phyloP scores from a whole-genome alignment of 2,888 invertebrate species.

The Dione vanillae region DNA sequence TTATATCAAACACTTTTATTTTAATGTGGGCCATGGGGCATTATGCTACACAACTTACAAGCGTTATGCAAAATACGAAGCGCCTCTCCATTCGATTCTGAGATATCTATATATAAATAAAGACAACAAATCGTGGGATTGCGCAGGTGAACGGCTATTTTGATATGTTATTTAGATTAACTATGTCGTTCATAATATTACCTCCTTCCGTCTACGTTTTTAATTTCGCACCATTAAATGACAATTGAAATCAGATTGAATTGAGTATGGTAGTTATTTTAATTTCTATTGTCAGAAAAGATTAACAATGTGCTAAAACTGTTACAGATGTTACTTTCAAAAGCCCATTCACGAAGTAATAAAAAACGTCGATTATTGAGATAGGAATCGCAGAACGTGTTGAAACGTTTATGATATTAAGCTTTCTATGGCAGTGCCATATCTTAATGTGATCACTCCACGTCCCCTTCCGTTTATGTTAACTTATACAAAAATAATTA shows the following conservation, averaged over 20 bases:
- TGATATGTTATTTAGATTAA: slow-evolving; percentile 71
- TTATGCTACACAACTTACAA: slow-evolving; percentile 73
- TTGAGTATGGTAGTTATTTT: slow-evolving; percentile 34
- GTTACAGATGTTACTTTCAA: slow-evolving; percentile 74
- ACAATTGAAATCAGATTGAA: not conserved
- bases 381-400: slow-evolving; percentile 74
- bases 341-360: slow-evolving; percentile 76
- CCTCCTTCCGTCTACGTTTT: slow-evolving; percentile 38
- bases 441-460: slow-evolving; percentile 75
- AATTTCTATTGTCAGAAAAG: slow-evolving; percentile 55
- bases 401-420: slow-evolving; percentile 69
- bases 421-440: slow-evolving; percentile 67
- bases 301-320: slow-evolving; percentile 62
- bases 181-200: slow-evolving; percentile 56
- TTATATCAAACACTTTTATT: slow-evolving; percentile 26
- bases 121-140: slow-evolving; percentile 74
- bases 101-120: slow-evolving; percentile 75
- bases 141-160: slow-evolving; percentile 74
- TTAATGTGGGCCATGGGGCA: slow-evolving; percentile 50
- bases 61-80: slow-evolving; percentile 80
- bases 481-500: slow-evolving; percentile 40
- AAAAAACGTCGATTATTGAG: slow-evolving; percentile 63
- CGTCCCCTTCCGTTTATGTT: slow-evolving; percentile 58
- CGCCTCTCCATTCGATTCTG: slow-evolving; percentile 78
- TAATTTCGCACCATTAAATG: slow-evolving; percentile 9